Evolutionary conservation across 2,797 vertebrate genomes (phyloP), one percentile per base, ranked within the genome.

Genomic region (Falco naumanni): DNA sequence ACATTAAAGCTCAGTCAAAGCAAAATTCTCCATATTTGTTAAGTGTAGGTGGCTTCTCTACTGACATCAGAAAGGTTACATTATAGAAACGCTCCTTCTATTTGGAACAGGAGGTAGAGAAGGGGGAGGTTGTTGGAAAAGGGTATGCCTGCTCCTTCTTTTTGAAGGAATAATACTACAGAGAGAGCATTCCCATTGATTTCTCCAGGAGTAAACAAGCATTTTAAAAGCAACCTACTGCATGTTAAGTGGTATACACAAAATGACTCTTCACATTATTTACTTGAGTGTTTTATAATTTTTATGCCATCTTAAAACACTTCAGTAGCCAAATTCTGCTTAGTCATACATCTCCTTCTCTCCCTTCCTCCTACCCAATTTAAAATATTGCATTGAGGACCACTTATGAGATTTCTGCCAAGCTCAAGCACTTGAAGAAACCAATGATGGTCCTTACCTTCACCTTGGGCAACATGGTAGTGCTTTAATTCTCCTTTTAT

Each of bases 361-460:
- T 4, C n/a, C 7, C 5, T 72, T 71, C 43, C 39, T 53, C 56
- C 43, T 41, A n/a, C 7, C 2, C 63, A 31, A 19, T 47, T 72
- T 61, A 43, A 77, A 59, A 39, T 84, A 48, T 54, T 50, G 20
- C 19, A 31, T 0, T 0, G 0, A 39, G 34, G 33, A 43, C 15
- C 13, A 33, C 16, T 66, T 51, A 21, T 25, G 47, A 78, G 37
- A 57, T 34, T 69, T 81, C 72, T 75, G 37, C n/a, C 56, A 43
- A 4, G 28, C 76, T 81, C 54, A 84, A 31, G 47, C 33, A 33
- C 53, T 51, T 63, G 33, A 71, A 78, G 74, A 84, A 68, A 51
- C 3, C 61, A 65, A 14, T 10, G 26, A 29, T 11, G 20, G 70
- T 56, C 87, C 74, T 84, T 53, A 66, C 70, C 59, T 93, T 59